phyloP scores from a whole-genome alignment of 64 coral and sea anemone genomes.

The Stylophora pistillata region DNA sequence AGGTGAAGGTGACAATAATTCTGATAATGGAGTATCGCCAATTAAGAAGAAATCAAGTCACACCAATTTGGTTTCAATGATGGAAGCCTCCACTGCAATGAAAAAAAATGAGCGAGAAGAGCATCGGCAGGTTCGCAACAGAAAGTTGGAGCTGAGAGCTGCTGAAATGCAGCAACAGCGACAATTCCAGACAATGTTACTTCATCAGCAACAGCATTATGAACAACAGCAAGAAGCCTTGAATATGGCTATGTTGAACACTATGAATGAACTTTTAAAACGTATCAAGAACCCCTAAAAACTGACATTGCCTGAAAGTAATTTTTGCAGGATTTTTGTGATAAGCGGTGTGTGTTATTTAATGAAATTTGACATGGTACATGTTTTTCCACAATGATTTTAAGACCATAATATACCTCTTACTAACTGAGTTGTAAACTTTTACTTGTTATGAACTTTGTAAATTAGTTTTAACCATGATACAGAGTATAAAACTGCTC shows the following conservation, averaged over 20 bases:
- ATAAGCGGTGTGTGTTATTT: background rate
- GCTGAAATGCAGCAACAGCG: slow-evolving; percentile 21
- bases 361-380: background rate
- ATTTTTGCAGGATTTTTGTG: slow-evolving; percentile 1
- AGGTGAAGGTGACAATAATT: slow-evolving; percentile 10
- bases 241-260: slow-evolving; percentile 47
- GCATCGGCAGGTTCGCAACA: background rate
- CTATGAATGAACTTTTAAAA: slow-evolving; percentile 40
- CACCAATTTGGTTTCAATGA: slow-evolving; percentile 3
- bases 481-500: background rate
- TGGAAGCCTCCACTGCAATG: slow-evolving; percentile 10
- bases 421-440: background rate
- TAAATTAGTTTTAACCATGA: too few species aligned
- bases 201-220: slow-evolving; percentile 29
- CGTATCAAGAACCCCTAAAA: slow-evolving; percentile 5
- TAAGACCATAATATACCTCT: background rate
- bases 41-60: slow-evolving; percentile 21
- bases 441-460: background rate
- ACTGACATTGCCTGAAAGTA: background rate
- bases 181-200: slow-evolving; percentile 12
- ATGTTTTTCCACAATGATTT: background rate
- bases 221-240: slow-evolving; percentile 30
- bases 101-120: slow-evolving; percentile 28
- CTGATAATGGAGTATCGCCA: background rate
- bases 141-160: slow-evolving; percentile 9